A percentile compares a stretch with the other conserved stretches of the same genome.
phyloP scores from a whole-genome alignment of 2,888 invertebrate species.

The Lasioglossum marginatum region DNA sequence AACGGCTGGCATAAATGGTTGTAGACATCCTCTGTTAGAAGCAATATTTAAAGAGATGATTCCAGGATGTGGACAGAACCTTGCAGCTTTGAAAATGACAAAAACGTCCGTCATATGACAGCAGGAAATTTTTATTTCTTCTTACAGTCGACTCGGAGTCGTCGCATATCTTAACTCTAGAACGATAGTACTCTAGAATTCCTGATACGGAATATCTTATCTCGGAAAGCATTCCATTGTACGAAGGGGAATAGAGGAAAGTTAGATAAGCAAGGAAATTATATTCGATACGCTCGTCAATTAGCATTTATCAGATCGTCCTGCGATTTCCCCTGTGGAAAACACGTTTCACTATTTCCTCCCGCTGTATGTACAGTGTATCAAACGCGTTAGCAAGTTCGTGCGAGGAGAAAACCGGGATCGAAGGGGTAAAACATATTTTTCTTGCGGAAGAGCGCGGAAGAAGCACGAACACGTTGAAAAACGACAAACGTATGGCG shows the following conservation, averaged over 20 bases:
- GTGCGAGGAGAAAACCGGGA: conserved; percentile 10
- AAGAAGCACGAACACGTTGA: conserved; percentile 18
- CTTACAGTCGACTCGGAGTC: background rate
- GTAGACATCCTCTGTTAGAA: background rate
- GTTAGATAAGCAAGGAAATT: background rate
- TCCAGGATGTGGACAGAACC: conserved; percentile 31
- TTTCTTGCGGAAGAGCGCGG: background rate
- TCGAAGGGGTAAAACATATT: conserved; percentile 27
- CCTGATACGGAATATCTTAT: background rate
- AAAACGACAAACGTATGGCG: conserved; percentile 22
- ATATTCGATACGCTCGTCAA: background rate
- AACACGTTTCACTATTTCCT: background rate
- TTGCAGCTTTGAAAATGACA: background rate
- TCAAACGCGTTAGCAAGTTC: background rate
- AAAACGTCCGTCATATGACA: background rate
- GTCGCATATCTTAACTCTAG: background rate
- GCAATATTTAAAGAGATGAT: conserved; percentile 27
- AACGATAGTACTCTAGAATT: background rate
- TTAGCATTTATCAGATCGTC: background rate
- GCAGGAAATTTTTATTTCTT: background rate
- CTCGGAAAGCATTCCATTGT: background rate
- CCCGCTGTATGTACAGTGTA: background rate
- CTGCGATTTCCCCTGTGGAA: background rate
- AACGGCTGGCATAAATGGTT: conserved; percentile 18
- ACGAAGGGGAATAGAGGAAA: too few relatives aligned